These are phyloP conservation scores for Polietes domitor DNA, from an alignment of 2,888 invertebrate genomes.

Conservation along the genomic window DNA sequence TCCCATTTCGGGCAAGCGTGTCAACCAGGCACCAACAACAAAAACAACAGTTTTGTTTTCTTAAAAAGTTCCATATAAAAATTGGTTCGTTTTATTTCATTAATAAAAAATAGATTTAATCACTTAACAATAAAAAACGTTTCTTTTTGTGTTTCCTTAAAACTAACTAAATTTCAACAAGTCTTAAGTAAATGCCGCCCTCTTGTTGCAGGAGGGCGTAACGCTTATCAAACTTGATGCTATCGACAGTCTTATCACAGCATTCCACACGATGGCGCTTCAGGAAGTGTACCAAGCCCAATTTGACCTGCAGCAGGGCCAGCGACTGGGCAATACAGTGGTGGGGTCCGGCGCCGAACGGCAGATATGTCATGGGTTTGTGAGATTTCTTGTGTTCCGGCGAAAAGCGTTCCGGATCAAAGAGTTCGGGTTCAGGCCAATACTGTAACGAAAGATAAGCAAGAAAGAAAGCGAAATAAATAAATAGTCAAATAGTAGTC, in stretches of 20 bases:
- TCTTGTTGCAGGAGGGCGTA: constrained; percentile 75
- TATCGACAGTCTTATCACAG: constrained; percentile 74
- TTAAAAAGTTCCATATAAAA: not conserved
- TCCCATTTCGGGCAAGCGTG: no score
- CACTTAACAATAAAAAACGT: constrained; percentile 13
- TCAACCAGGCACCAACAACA: no score
- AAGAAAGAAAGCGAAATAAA: no score
- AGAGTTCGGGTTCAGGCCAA: constrained; percentile 78
- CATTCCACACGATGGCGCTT: constrained; percentile 76
- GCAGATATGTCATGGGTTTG: constrained; percentile 77
- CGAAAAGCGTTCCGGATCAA: constrained; percentile 78
- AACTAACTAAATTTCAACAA: constrained; percentile 71
- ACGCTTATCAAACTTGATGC: constrained; percentile 75
- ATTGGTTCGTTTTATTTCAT: constrained; percentile 10
- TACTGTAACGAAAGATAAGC: constrained; percentile 70
- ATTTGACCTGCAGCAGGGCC: constrained; percentile 76
- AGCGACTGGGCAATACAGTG: constrained; percentile 78
- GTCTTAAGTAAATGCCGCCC: constrained; percentile 75
- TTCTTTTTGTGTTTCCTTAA: constrained; percentile 32
- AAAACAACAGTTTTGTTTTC: no score
- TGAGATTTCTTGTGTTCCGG: constrained; percentile 73
- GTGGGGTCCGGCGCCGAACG: constrained; percentile 78
- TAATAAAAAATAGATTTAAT: constrained; percentile 29
- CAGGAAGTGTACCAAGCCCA: constrained; percentile 78
- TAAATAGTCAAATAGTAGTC: no score